phyloP scores from a whole-genome alignment of 1,140 invertebrate genomes.

The Eriocheir sinensis region DNA sequence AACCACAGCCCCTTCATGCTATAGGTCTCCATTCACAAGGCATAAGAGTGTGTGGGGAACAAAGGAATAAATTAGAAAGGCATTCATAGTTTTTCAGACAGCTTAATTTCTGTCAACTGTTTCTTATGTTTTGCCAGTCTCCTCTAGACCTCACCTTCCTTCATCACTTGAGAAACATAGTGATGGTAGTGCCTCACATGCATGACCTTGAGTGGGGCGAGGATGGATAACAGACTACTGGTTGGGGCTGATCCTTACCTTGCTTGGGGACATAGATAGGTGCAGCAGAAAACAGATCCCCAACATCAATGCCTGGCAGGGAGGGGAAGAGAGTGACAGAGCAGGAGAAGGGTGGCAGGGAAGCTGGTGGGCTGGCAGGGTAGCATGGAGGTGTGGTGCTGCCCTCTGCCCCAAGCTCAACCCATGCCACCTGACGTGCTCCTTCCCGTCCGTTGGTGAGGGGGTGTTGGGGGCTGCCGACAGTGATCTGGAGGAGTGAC shows the following conservation, averaged over 20 bases:
- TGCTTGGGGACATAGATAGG: slow-evolving; percentile 55
- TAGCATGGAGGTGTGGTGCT: background rate
- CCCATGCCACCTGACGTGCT: slow-evolving; percentile 31
- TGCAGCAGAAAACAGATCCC: slow-evolving; percentile 49
- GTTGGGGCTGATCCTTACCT: slow-evolving; percentile 4
- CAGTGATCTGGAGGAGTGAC: slow-evolving; percentile 60
- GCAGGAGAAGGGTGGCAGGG: slow-evolving; percentile 65
- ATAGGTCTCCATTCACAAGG: too few species aligned
- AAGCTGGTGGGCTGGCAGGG: background rate
- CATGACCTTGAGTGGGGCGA: too few species aligned
- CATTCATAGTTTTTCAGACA: too few species aligned
- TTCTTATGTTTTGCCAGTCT: too few species aligned
- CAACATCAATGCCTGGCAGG: slow-evolving; percentile 46
- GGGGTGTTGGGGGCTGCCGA: slow-evolving; percentile 37
- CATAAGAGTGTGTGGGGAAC: too few species aligned
- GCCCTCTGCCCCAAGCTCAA: slow-evolving; percentile 50
- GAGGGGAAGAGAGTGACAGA: slow-evolving; percentile 27
- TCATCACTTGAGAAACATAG: too few species aligned
- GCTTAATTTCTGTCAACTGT: too few species aligned
- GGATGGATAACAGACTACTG: too few species aligned
- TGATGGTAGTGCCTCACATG: too few species aligned
- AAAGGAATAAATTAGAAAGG: too few species aligned
- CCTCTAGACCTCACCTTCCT: too few species aligned
- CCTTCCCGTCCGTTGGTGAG: slow-evolving; percentile 53
- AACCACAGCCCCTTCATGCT: too few species aligned